A percentile compares a stretch with the other conserved stretches of the same genome.
These are phyloP conservation scores for Chrysolina oricalcia DNA, from an alignment of 2,888 invertebrate genomes.

Conservation along the genomic window DNA sequence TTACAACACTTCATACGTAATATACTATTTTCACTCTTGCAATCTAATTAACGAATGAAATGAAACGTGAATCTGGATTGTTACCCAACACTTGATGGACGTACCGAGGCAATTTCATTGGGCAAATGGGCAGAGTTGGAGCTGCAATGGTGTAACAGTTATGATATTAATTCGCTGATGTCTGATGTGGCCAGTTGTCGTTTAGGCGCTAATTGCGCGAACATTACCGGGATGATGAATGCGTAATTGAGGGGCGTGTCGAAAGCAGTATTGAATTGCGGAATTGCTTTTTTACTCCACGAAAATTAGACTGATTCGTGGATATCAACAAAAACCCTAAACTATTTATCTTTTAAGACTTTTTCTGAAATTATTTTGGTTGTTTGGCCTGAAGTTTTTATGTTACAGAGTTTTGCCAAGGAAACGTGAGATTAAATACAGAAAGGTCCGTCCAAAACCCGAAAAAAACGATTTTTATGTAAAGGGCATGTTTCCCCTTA, in stretches of 20 bases:
- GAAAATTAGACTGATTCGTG: neutral
- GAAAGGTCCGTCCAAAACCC: too few species aligned
- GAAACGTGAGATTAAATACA: too few species aligned
- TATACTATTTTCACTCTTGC: neutral
- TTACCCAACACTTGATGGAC: slow-evolving; percentile 28
- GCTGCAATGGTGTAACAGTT: slow-evolving; percentile 9
- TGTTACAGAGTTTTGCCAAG: too few species aligned
- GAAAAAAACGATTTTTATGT: too few species aligned
- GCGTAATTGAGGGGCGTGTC: neutral
- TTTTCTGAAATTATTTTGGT: too few species aligned
- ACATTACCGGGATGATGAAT: slow-evolving; percentile 15
- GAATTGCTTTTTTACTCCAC: neutral
- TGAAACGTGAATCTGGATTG: slow-evolving; percentile 14
- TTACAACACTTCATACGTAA: neutral
- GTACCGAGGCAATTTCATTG: slow-evolving; percentile 11
- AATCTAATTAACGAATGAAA: slow-evolving; percentile 13
- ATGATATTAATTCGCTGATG: slow-evolving; percentile 25
- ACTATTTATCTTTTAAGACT: too few species aligned
- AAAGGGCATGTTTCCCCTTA: too few species aligned
- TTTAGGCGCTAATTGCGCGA: slow-evolving; percentile 16
- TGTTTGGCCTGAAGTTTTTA: too few species aligned
- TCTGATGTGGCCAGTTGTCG: slow-evolving; percentile 23
- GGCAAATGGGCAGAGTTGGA: neutral
- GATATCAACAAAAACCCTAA: neutral
- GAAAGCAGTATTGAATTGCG: neutral